Base-by-base conservation (phyloP, 2,113 vertebrate species). In the Gasterosteus nipponicus region DNA sequence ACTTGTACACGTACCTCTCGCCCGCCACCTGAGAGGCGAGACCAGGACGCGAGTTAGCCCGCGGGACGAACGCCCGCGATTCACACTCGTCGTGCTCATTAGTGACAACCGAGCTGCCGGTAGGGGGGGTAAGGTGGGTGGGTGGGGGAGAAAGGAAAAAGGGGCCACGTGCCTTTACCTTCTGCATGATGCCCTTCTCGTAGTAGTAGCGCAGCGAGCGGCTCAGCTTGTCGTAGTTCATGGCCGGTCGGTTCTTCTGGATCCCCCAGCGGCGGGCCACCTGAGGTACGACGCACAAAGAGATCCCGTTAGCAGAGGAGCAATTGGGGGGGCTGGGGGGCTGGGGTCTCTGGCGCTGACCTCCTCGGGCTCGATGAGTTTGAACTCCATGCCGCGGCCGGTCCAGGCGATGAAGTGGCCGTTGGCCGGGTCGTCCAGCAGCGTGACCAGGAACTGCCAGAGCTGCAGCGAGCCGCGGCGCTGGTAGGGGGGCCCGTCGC, bases 171-270 rank as follows among this genome's bases (percentile, higher is more conserved):
- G 89, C 85, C 91, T 90, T 92, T 81, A 92, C 97, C 97, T 99
- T 99, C 93, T 99, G 97, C 97, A 99, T 99, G 93, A 99, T 99
- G 91, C 97, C 97, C 87, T 99, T 99, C 92, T 99, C 97, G 0
- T 99, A 99, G 93, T 99, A 99, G 87, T 99, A 99, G 70, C 97
- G 97, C 77, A 99, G 95, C 3, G 97, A 99, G 53, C 97, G 97
- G 90, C 97, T 99, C 80, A 99, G 94, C 87, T 99, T 99, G 94
- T 99, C 97, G 0, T 99, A 99, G 92, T 99, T 99, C 97, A 99
- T 99, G 61, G 97, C 97, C 0, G 97, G 97, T 1, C 97, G 86
- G 92, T 99, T 99, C 90, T 99, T 99, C 93, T 99, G 97, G 89
- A 99, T 96, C 60, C 97, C 97, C 97, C 97, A 99, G 63, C 97